Conservation (phyloP, 2,113 vertebrate species). For the human (Homo sapiens) region GRCh38 chr3:148168001-148168500, state of each 20-base stretch:
- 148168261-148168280: constrained; percentile 7
- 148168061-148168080: not conserved
- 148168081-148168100: not conserved
- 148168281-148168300: too few relatives aligned
- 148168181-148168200: constrained; percentile 42
- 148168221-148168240: constrained; percentile 65
- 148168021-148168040: not conserved
- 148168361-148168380: constrained; percentile 25
- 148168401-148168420: constrained; percentile 63
- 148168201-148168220: constrained; percentile 52
- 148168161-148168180: constrained; percentile 56
- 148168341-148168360: not conserved
- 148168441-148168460: constrained; percentile 54
- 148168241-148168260: constrained; percentile 58
- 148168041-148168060: not conserved
- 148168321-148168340: constrained; percentile 43
- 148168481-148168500: constrained; percentile 26
- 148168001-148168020: not conserved
- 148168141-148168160: constrained; percentile 60
- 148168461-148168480: constrained; percentile 54
- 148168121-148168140: constrained; percentile 34
- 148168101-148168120: not conserved
- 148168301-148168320: constrained; percentile 52
- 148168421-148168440: not conserved
- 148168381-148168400: not conserved